Conservation (phyloP, 1,140 invertebrate genomes). For the Trissolcus basalis region DNA sequence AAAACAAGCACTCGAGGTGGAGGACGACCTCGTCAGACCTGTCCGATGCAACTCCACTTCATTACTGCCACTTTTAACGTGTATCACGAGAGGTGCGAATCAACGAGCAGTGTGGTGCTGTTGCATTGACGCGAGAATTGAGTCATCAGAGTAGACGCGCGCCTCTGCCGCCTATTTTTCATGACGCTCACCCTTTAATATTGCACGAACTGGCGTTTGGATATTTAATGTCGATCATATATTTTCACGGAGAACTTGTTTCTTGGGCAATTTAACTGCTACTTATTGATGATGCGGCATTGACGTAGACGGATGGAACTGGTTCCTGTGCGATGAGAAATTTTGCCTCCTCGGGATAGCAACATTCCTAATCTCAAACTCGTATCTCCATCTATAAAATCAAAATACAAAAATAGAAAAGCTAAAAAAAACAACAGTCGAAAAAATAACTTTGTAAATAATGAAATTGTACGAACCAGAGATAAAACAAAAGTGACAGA, state of each 20-base stretch:
- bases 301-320: slow-evolving; percentile 33
- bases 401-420: no score
- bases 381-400: no score
- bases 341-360: not conserved
- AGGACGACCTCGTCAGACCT: slow-evolving; percentile 54
- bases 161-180: slow-evolving; percentile 41
- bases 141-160: slow-evolving; percentile 29
- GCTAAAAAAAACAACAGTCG: no score
- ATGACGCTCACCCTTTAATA: slow-evolving; percentile 38
- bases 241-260: slow-evolving; percentile 38
- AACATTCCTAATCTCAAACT: no score
- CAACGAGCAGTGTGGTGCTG: slow-evolving; percentile 19
- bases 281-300: slow-evolving; percentile 35
- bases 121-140: slow-evolving; percentile 38
- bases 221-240: slow-evolving; percentile 51
- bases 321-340: slow-evolving; percentile 18
- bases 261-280: slow-evolving; percentile 30
- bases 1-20: slow-evolving; percentile 70
- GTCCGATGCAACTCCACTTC: slow-evolving; percentile 59
- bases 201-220: slow-evolving; percentile 34
- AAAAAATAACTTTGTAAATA: no score
- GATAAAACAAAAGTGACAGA: no score
- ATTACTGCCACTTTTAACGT: slow-evolving; percentile 60
- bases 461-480: no score
- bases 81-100: slow-evolving; percentile 55